A percentile compares a stretch with the other conserved stretches of the same genome.
Evolutionary conservation across 2,113 vertebrate species (phyloP).

Genomic region (Ictidomys tridecemlineatus): DNA sequence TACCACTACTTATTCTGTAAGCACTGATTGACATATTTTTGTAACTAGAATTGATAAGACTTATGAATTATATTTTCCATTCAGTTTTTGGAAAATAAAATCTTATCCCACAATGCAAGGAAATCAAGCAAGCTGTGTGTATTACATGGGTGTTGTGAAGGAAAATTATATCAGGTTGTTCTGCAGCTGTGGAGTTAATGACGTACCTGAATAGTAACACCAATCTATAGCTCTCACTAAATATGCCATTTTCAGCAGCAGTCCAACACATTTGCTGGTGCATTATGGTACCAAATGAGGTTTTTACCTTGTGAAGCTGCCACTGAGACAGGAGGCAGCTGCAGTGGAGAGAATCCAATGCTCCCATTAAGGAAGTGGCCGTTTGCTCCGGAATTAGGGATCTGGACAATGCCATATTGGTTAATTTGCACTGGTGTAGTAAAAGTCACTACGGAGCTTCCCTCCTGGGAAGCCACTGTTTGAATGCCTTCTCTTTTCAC

Average conservation of each 20-base stretch:
- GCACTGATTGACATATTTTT: slow-evolving; percentile 74
- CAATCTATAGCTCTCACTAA: slow-evolving; percentile 47
- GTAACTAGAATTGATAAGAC: slow-evolving; percentile 77
- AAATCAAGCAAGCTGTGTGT: slow-evolving; percentile 32
- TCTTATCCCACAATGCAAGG: background rate
- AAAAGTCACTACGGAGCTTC: slow-evolving; percentile 94
- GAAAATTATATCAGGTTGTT: slow-evolving; percentile 23
- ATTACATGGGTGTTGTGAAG: background rate
- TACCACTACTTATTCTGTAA: slow-evolving; percentile 65
- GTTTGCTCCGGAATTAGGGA: slow-evolving; percentile 93
- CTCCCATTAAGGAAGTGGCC: slow-evolving; percentile 92
- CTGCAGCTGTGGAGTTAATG: background rate
- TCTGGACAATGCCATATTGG: slow-evolving; percentile 96
- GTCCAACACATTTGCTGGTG: background rate
- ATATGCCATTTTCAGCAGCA: background rate
- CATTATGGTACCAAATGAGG: slow-evolving; percentile 73
- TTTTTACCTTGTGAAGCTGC: slow-evolving; percentile 93
- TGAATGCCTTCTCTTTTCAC: slow-evolving; percentile 95
- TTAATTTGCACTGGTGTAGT: slow-evolving; percentile 95
- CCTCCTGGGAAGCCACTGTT: slow-evolving; percentile 92
- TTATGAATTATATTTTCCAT: slow-evolving; percentile 76
- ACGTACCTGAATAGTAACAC: background rate
- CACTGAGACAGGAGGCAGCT: slow-evolving; percentile 94
- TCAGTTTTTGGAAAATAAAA: slow-evolving; percentile 66
- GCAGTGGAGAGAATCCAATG: slow-evolving; percentile 95